Conservation (phyloP, 2,888 invertebrate species). For the Drosophila phalerata region DNA sequence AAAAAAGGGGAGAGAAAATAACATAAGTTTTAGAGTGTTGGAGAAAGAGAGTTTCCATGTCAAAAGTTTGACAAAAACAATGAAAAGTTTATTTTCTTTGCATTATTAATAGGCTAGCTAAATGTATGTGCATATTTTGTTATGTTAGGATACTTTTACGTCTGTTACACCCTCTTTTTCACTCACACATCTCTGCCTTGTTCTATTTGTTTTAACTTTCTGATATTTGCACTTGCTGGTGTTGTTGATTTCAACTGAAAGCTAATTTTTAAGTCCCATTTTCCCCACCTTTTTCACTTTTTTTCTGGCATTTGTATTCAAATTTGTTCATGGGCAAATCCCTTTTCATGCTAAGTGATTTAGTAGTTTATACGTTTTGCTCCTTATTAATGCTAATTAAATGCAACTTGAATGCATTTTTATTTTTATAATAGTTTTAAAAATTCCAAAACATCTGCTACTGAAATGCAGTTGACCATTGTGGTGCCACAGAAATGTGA, state of each 20-base stretch:
- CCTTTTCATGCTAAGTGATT: not conserved
- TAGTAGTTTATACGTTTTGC: not conserved
- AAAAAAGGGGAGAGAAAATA: no score
- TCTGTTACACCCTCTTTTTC: not conserved
- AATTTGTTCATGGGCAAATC: not conserved
- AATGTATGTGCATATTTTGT: constrained; percentile 10
- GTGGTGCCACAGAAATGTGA: not conserved
- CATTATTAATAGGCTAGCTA: constrained; percentile 1
- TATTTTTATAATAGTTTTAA: not conserved
- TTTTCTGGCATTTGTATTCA: not conserved
- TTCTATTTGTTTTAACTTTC: constrained; percentile 1
- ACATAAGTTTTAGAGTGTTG: no score
- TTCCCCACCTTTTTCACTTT: not conserved
- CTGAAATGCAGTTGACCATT: not conserved
- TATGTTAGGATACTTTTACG: constrained; percentile 3
- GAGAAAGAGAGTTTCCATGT: not conserved
- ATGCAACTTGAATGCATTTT: constrained; percentile 6
- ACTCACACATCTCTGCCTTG: not conserved
- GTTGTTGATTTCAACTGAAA: constrained; percentile 11
- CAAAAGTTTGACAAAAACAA: not conserved
- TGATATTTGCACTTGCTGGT: constrained; percentile 4
- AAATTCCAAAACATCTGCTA: not conserved
- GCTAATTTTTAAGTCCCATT: constrained; percentile 12
- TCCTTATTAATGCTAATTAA: not conserved
- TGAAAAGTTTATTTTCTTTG: constrained; percentile 1